Conservation (phyloP, 1,140 invertebrate genomes). For the Tribolium madens region DNA sequence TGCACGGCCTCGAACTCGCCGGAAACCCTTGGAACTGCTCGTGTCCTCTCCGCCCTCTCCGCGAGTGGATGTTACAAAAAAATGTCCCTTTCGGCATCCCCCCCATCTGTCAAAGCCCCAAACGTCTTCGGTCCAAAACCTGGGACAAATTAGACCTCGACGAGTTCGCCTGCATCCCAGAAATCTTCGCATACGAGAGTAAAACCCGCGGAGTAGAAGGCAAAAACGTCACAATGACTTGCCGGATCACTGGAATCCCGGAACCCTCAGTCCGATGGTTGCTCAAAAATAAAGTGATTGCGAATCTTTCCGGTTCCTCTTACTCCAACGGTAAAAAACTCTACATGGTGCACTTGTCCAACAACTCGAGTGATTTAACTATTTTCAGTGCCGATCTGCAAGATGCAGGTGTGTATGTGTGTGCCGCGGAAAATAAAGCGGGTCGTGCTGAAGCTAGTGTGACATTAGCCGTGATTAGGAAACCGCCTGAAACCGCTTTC, state of each 20-base stretch:
- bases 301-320: slow-evolving; percentile 67
- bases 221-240: slow-evolving; percentile 80
- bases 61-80: slow-evolving; percentile 81
- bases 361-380: slow-evolving; percentile 75
- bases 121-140: slow-evolving; percentile 71
- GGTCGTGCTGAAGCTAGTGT: slow-evolving; percentile 79
- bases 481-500: slow-evolving; percentile 65
- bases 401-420: slow-evolving; percentile 81
- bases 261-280: slow-evolving; percentile 74
- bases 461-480: slow-evolving; percentile 74
- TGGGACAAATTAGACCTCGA: slow-evolving; percentile 83
- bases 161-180: slow-evolving; percentile 84
- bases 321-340: slow-evolving; percentile 67
- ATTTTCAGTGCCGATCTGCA: slow-evolving; percentile 76
- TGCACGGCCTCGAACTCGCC: slow-evolving; percentile 81
- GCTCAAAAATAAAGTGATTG: slow-evolving; percentile 68
- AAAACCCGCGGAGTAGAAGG: slow-evolving; percentile 74
- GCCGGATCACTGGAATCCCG: slow-evolving; percentile 77
- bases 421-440: slow-evolving; percentile 82
- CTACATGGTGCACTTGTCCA: slow-evolving; percentile 67
- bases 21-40: slow-evolving; percentile 87
- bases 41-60: slow-evolving; percentile 78
- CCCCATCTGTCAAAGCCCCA: slow-evolving; percentile 76
- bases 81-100: slow-evolving; percentile 80
- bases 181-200: slow-evolving; percentile 70